Conservation (phyloP, 2,888 invertebrate species). For the Melieria picta region DNA sequence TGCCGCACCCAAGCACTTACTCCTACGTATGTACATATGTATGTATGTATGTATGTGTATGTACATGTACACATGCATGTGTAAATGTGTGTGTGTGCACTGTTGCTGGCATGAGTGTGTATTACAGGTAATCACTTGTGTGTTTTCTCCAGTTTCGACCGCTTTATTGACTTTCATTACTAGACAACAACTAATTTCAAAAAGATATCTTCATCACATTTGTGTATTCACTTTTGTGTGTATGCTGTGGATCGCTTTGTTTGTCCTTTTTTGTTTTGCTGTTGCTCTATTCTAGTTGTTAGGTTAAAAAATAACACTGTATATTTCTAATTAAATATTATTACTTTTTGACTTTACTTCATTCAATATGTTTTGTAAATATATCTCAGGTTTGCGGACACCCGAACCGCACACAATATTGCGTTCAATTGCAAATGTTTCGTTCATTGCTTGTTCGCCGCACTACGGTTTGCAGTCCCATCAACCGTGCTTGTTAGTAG, state of each 20-base stretch:
- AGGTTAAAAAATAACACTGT: conserved; percentile 36
- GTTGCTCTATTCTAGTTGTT: too few relatives aligned
- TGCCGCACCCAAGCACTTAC: too few relatives aligned
- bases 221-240: conserved; percentile 13
- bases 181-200: conserved; percentile 34
- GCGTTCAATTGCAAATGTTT: too few relatives aligned
- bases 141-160: not conserved
- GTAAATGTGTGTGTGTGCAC: conserved; percentile 14
- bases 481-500: too few relatives aligned
- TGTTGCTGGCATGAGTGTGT: not conserved
- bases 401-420: too few relatives aligned
- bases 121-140: not conserved
- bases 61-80: conserved; percentile 6
- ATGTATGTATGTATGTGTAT: conserved; percentile 18
- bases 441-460: too few relatives aligned
- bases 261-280: not conserved
- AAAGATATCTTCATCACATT: conserved; percentile 47
- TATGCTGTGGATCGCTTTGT: not conserved
- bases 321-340: conserved; percentile 36
- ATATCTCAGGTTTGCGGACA: conserved; percentile 4
- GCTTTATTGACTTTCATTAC: not conserved
- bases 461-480: too few relatives aligned
- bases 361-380: conserved; percentile 9
- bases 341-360: conserved; percentile 10
- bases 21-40: conserved; percentile 13